Base-by-base conservation (phyloP, 2,113 vertebrate species). In the Chloropsis cyanopogon region DNA sequence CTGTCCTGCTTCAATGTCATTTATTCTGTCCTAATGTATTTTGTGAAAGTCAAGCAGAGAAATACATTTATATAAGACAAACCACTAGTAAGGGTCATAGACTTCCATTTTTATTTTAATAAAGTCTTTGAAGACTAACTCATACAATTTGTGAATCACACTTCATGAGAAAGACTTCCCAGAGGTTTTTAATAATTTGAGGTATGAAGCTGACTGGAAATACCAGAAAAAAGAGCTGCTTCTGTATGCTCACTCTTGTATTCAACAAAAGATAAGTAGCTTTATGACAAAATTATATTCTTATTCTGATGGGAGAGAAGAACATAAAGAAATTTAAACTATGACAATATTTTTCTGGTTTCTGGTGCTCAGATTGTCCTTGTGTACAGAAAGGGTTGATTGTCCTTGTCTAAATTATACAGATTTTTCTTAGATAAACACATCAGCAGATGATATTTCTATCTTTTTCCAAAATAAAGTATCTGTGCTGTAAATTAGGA, bases 161-260 rank as follows among this genome's bases (percentile, higher is more conserved):
- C 24, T 44, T 76, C 66, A 61, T 42, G 68, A 68, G 71, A 90
- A 76, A 69, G 29, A 41, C n/a, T 96, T 79, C 29, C 16, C 61
- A 80, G 57, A 90, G 57, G 41, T 86, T 92, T 93, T 90, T 61
- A 83, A 82, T 59, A 86, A 37, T 86, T 88, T 82, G 46, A 88
- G 22, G 31, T 49, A 49, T 57, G 37, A 52, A 69, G 18, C 11
- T 93, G 63, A 49, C 52, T 53, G 22, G 44, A 82, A 92, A 86
- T 52, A 92, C 20, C 26, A 76, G 24, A 52, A 76, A 77, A 93
- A 95, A 66, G 3, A 66, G 16, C 15, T 29, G 7, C 12, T 93
- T 85, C 65, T 85, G 3, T 59, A 37, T 54, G 16, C 35, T 85
- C 16, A 44, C 2, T 44, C 60, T 50, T 63, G 18, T 56, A 66